Conservation (phyloP, 2,888 invertebrate species). For the Ornithoptera alexandrae region DNA sequence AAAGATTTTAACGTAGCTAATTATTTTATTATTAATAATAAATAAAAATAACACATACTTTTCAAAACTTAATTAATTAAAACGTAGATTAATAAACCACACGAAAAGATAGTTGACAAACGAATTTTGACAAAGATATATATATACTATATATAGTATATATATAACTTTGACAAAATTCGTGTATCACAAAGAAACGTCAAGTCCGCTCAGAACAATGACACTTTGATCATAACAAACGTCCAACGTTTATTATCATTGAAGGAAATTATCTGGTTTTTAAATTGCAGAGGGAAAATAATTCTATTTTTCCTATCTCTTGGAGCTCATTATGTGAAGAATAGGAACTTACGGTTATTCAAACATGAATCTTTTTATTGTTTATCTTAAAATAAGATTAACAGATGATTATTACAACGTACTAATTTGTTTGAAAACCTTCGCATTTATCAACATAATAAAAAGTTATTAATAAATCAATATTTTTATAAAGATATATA, state of each 20-base stretch:
- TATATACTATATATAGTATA: no score
- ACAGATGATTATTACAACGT: neutral
- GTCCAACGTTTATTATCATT: constrained; percentile 39
- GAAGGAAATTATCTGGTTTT: constrained; percentile 41
- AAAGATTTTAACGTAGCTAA: neutral
- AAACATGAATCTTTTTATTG: constrained; percentile 14
- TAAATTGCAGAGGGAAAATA: constrained; percentile 40
- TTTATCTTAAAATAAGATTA: constrained; percentile 6
- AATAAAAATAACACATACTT: no score
- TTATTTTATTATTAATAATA: neutral
- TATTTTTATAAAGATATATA: no score
- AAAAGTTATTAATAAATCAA: neutral
- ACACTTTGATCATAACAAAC: constrained; percentile 34
- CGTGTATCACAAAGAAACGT: constrained; percentile 26
- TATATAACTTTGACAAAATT: constrained; percentile 4
- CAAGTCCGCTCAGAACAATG: constrained; percentile 31
- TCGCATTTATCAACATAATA: neutral
- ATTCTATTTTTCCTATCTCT: constrained; percentile 32
- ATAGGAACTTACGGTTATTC: constrained; percentile 19
- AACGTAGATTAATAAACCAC: neutral
- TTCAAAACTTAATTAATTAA: neutral
- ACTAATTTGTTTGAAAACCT: neutral
- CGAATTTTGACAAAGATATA: no score
- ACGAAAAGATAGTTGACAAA: neutral
- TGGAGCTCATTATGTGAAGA: constrained; percentile 47